Conservation (phyloP, 2,888 invertebrate species). For the Eurytoma californica region DNA sequence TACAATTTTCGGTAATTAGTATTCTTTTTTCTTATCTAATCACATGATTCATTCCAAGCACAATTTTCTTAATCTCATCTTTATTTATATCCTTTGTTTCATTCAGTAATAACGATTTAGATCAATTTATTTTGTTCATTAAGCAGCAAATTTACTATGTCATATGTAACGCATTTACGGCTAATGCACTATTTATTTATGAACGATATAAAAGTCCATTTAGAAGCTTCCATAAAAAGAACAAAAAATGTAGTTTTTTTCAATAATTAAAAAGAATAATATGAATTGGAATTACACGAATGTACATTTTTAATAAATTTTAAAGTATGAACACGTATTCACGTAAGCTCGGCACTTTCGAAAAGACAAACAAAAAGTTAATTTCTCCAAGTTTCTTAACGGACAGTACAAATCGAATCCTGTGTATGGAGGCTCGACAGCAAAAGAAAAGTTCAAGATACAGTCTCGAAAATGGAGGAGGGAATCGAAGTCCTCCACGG, state of each 20-base stretch:
- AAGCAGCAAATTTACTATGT: too few relatives aligned
- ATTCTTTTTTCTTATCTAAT: constrained; percentile 6
- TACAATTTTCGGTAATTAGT: constrained; percentile 45
- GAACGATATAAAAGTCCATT: too few relatives aligned
- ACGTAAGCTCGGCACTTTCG: neutral
- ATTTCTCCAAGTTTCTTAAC: neutral
- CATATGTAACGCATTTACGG: too few relatives aligned
- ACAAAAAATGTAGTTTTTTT: too few relatives aligned
- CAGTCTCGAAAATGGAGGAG: neutral
- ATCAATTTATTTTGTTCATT: too few relatives aligned
- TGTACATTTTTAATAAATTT: too few relatives aligned
- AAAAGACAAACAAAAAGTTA: too few relatives aligned
- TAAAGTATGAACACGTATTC: neutral
- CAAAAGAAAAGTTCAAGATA: constrained; percentile 29
- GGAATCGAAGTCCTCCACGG: neutral
- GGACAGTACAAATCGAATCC: constrained; percentile 28
- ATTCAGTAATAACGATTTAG: too few relatives aligned
- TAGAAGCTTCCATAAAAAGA: too few relatives aligned
- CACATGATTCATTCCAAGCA: neutral
- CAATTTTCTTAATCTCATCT: neutral
- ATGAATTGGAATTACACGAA: too few relatives aligned
- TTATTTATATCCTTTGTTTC: neutral
- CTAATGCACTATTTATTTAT: too few relatives aligned
- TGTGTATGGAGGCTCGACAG: neutral
- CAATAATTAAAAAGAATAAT: too few relatives aligned